Conservation (phyloP, 2,113 vertebrate species). For the Turnix velox region DNA sequence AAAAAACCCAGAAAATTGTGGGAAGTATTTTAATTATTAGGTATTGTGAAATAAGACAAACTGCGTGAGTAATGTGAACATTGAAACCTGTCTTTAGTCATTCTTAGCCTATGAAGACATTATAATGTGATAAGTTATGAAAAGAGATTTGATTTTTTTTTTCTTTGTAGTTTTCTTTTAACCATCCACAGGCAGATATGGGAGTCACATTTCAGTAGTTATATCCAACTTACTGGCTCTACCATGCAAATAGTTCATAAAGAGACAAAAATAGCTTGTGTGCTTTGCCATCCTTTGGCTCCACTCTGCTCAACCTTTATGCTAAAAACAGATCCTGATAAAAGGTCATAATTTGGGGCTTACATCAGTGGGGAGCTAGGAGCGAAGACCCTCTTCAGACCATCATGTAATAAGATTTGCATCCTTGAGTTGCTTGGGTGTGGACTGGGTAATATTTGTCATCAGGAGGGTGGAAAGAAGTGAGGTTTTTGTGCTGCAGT, state of each 20-base stretch:
- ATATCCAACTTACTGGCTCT: neutral
- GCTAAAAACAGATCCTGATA: neutral
- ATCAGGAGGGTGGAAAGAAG: neutral
- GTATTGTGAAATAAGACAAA: neutral
- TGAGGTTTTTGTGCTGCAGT: neutral
- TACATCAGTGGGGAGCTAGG: neutral
- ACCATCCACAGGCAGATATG: neutral
- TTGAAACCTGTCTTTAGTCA: neutral
- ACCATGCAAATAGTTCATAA: neutral
- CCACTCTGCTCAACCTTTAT: neutral
- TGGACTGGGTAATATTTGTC: neutral
- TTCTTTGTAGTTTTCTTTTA: neutral
- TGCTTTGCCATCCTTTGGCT: neutral
- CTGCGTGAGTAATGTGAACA: neutral
- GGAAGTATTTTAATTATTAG: neutral
- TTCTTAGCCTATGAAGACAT: neutral
- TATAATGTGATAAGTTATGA: neutral
- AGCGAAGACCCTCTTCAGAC: neutral
- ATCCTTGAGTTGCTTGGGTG: neutral
- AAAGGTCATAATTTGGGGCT: neutral
- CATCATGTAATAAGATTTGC: accelerated
- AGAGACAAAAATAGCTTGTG: neutral
- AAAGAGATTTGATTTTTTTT: neutral
- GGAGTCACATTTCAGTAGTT: neutral
- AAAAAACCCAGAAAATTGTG: no score